Conservation (phyloP, 1,140 invertebrate genomes). For the Luehdorfia chinensis region DNA sequence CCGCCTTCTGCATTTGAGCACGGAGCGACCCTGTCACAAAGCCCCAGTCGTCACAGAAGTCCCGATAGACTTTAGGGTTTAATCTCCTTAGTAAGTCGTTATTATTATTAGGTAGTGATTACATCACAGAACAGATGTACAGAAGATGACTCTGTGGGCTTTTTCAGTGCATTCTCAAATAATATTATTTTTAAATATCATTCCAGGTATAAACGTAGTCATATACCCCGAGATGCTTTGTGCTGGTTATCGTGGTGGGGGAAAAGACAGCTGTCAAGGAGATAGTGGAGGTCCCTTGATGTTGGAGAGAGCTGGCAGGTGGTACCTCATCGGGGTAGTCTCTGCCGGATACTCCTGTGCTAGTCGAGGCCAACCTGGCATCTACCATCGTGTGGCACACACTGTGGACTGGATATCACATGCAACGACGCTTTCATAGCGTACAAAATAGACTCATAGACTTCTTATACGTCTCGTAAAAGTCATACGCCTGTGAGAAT, state of each 20-base stretch:
- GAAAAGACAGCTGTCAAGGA: constrained; percentile 86
- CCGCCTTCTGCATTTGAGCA: no score
- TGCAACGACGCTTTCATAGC: constrained; percentile 72
- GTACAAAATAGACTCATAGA: not conserved
- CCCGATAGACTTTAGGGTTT: no score
- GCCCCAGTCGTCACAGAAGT: no score
- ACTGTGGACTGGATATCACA: constrained; percentile 95
- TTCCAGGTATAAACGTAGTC: constrained; percentile 89
- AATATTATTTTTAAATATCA: no score
- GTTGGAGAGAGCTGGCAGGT: constrained; percentile 89
- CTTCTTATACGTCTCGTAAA: not conserved
- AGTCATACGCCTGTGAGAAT: not conserved
- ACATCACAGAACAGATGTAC: no score
- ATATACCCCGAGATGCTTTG: constrained; percentile 98
- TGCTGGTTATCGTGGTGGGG: constrained; percentile 94
- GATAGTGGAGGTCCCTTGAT: constrained; percentile 94
- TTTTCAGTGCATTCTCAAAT: no score
- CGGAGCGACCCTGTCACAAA: no score
- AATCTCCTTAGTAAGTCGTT: no score
- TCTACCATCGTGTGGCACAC: constrained; percentile 95
- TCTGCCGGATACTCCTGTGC: constrained; percentile 96
- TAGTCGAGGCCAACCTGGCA: constrained; percentile 93
- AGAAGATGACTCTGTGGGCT: no score
- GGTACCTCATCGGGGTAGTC: constrained; percentile 91
- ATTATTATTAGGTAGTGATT: no score